Evolutionary conservation across 2,113 vertebrate genomes (phyloP).

Genomic region (Pseudonaja textilis): DNA sequence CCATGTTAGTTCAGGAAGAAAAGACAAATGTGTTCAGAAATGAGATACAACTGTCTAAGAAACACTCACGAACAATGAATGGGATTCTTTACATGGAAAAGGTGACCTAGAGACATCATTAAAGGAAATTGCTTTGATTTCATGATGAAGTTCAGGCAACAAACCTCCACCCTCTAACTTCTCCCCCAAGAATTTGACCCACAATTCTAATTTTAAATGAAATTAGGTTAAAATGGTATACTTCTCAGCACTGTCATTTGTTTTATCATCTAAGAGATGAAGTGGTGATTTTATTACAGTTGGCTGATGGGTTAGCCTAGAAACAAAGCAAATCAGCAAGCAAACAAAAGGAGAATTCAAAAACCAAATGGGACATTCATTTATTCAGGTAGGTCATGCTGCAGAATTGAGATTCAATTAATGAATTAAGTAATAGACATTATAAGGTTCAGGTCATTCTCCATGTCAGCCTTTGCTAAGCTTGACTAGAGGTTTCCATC

Average conservation of each 20-base stretch:
- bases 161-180: background rate
- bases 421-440: background rate
- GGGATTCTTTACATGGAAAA: background rate
- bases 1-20: background rate
- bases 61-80: background rate
- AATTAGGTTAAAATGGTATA: background rate
- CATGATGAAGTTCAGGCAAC: background rate
- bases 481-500: background rate
- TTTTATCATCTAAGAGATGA: background rate
- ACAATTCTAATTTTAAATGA: background rate
- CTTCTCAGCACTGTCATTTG: background rate
- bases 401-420: background rate
- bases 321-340: background rate
- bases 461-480: background rate
- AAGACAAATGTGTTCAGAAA: conserved; percentile 11
- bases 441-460: background rate
- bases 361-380: background rate
- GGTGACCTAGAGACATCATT: background rate
- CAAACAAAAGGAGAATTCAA: background rate
- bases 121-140: conserved; percentile 4
- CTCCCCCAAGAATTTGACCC: background rate
- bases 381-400: background rate
- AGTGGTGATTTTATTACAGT: background rate
- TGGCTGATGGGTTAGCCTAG: background rate
- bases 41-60: background rate